A percentile compares a stretch with the other conserved stretches of the same genome.
Evolutionary conservation across 1,140 invertebrate species (phyloP).

Genomic region (Carcinoscorpius rotundicauda): DNA sequence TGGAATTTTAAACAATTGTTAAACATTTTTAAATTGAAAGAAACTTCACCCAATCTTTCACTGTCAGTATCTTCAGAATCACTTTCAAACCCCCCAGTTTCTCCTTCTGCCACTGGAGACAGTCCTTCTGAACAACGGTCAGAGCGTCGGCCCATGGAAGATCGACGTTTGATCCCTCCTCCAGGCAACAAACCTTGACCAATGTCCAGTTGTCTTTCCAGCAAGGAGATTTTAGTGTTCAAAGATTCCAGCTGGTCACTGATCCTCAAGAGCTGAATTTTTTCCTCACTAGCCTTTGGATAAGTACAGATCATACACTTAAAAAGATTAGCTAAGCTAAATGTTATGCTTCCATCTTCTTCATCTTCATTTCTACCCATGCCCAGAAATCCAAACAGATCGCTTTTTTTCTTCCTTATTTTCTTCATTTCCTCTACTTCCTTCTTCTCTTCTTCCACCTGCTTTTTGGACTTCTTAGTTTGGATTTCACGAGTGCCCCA

Average conservation of each 20-base stretch:
- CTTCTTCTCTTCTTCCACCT: constrained; percentile 51
- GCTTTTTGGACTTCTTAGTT: constrained; percentile 91
- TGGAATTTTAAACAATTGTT: too few species aligned
- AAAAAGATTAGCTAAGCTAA: constrained; percentile 77
- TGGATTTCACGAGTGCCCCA: constrained; percentile 87
- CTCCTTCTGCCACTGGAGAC: constrained; percentile 16
- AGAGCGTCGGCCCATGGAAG: not conserved
- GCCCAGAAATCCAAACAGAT: constrained; percentile 60
- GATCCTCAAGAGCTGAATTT: constrained; percentile 70
- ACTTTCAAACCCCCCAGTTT: constrained; percentile 15
- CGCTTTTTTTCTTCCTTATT: constrained; percentile 67
- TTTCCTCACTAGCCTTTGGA: constrained; percentile 71
- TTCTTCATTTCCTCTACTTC: constrained; percentile 57
- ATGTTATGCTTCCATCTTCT: constrained; percentile 80
- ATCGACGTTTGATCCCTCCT: not conserved
- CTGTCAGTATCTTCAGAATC: not conserved
- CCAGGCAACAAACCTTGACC: constrained; percentile 7
- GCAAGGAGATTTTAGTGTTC: constrained; percentile 38
- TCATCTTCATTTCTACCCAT: constrained; percentile 35
- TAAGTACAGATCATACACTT: constrained; percentile 83
- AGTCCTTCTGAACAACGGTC: constrained; percentile 7
- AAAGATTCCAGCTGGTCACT: constrained; percentile 70
- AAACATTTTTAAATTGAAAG: too few species aligned
- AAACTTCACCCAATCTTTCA: too few species aligned
- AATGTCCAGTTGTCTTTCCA: constrained; percentile 16